Base-by-base conservation (phyloP, 2,797 vertebrate genomes). In the Triplophysa bombifrons region DNA sequence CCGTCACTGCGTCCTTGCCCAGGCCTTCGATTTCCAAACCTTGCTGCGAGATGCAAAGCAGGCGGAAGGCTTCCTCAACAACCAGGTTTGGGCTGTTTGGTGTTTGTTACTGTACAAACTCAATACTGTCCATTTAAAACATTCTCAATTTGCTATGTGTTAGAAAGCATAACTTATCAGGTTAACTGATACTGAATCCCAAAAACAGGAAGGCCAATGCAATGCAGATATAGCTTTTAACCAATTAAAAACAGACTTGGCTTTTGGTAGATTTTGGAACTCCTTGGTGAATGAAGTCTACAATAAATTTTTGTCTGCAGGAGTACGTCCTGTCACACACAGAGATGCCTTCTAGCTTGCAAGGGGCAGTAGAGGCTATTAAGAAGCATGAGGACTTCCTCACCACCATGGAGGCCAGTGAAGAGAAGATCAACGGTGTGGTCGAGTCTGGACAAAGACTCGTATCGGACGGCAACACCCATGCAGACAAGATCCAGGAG, bases 41-140 rank as follows among this genome's bases (percentile, higher is more conserved):
- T 97, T 98, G 91, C 89, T 98, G 81, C 91, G 96, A 69, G 97
- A 98, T n/a, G 94, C 94, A 76, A 97, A 96, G 84, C 97, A 98
- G 89, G 96, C 96, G 0, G 96, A 98, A 80, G 94, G 96, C 0
- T 95, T 97, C 80, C 96, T 99, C 76, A 98, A 96, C 90, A 96
- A 92, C 83, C 97, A 99, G 96, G 97, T 99, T 22, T 89, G 90
- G 48, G 4, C 19, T 22, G 34, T 38, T 34, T 34, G 34, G 38
- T 64, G 4, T 67, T n/a, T 67, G 41, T 44, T 44, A 14, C 41
- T 46, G 30, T 4, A n/a, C n/a, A n/a, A 46, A 41, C 27, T 30
- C 30, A 30, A 41, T 30, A 7, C 7, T 63, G 14, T 34, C 38
- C 14, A 34, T 63, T 17, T 38, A 46, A 46, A 46, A 46, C 11